Percentiles rank a stretch among this genome's conserved stretches.
phyloP scores from a whole-genome alignment of 2,888 invertebrate species.

The Agrochola litura region DNA sequence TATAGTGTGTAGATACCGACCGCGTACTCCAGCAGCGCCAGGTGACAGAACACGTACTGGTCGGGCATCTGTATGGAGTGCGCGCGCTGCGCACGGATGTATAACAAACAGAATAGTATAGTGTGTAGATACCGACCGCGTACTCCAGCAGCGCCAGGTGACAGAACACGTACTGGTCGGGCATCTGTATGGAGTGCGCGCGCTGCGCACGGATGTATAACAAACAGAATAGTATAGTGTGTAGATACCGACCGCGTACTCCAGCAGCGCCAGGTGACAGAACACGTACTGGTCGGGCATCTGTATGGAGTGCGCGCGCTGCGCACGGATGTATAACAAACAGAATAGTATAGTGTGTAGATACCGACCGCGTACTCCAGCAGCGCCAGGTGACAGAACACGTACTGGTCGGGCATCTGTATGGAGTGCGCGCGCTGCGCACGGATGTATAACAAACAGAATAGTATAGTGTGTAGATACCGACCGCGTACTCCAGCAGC shows the following conservation, averaged over 20 bases:
- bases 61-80: conserved; percentile 99
- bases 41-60: conserved; percentile 99
- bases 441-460: conserved; percentile 93
- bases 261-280: conserved; percentile 98
- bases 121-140: conserved; percentile 93
- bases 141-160: conserved; percentile 98
- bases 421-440: conserved; percentile 99
- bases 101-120: conserved; percentile 82
- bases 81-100: conserved; percentile 98
- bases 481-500: conserved; percentile 95
- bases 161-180: conserved; percentile 99
- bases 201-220: conserved; percentile 98
- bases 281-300: conserved; percentile 99
- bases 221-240: conserved; percentile 78
- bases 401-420: conserved; percentile 99
- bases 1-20: conserved; percentile 93
- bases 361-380: conserved; percentile 95
- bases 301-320: conserved; percentile 99
- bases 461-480: conserved; percentile 93
- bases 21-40: conserved; percentile 97
- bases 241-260: conserved; percentile 96
- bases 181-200: conserved; percentile 99
- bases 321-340: conserved; percentile 97
- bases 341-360: conserved; percentile 91
- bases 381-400: conserved; percentile 98